Conservation (phyloP, 2,797 vertebrate genomes). For the Falco rusticolus region DNA sequence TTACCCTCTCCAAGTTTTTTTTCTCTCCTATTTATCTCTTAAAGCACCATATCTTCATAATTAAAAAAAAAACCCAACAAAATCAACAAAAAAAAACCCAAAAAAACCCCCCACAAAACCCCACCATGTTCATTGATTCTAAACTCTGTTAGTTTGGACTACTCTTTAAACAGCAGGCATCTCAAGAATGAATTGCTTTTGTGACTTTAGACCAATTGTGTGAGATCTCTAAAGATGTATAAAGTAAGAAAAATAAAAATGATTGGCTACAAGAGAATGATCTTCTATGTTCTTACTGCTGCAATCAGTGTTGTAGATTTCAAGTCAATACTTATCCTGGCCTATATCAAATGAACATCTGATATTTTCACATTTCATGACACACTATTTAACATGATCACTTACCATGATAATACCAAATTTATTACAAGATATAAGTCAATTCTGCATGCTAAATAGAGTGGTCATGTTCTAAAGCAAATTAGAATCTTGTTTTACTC, state of each 20-base stretch:
- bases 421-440: background rate
- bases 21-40: background rate
- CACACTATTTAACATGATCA: background rate
- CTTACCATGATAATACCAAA: background rate
- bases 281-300: background rate
- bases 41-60: background rate
- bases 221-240: fast-evolving
- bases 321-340: background rate
- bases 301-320: background rate
- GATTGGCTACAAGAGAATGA: background rate
- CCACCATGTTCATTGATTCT: too few relatives aligned
- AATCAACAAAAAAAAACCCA: too few relatives aligned
- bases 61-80: too few relatives aligned
- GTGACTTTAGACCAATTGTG: background rate
- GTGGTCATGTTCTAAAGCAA: background rate
- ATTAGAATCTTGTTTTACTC: background rate
- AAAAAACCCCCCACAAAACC: too few relatives aligned
- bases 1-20: background rate
- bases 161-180: background rate
- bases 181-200: background rate
- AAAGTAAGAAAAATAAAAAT: background rate
- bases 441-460: background rate
- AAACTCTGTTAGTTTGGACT: background rate
- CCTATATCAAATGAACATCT: background rate
- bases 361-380: background rate